Evolutionary conservation across 2,113 vertebrate genomes (phyloP), one percentile per base, ranked within the genome.

Genomic region (Brienomyrus longianalis): DNA sequence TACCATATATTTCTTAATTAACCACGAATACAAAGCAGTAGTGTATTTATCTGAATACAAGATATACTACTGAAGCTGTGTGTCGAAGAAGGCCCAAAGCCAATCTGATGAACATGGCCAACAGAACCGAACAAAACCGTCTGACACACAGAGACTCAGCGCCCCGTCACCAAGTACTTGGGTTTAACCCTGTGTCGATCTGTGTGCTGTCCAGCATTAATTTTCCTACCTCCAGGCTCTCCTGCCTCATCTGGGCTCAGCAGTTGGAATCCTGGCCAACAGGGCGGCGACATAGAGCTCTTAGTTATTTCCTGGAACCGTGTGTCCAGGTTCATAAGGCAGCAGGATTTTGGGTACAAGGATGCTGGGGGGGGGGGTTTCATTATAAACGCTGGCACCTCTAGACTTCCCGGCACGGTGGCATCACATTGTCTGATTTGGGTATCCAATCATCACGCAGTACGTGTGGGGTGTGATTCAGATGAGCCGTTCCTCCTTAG

Each of bases 401-500:
- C 80, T 43, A 9, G 83, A 84, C 13, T 35, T 15, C 74, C 74
- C 74, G 17, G 74, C 74, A 43, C n/a, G 45, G 21, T 2, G 27
- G 10, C 48, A 54, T 50, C n/a, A 86, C 10, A 3, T 19, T 15
- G n/a, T n/a, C 50, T 6, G 85, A 51, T 31, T 52, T 7, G 27
- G 47, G 62, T 50, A 84, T 84, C 83, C 23, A 7, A 39, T 48
- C n/a, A 45, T 43, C 10, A 13, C 9, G n/a, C n/a, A 70, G 48
- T 35, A 7, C 1, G 7, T 87, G 39, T 56, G 70, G 39, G 59
- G 27, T 27, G 52, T 52, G 54, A 66, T 19, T 96, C 91, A 98
- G 91, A 98, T 98, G 89, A 98, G 96, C 94, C 97, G 96, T 90
- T 98, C 97, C 91, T 98, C 97, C 0, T 98, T 98, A 13, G 97